A percentile compares a stretch with the other conserved stretches of the same genome.
phyloP scores from a whole-genome alignment of 2,797 vertebrate species.

The Sciaenops ocellatus region DNA sequence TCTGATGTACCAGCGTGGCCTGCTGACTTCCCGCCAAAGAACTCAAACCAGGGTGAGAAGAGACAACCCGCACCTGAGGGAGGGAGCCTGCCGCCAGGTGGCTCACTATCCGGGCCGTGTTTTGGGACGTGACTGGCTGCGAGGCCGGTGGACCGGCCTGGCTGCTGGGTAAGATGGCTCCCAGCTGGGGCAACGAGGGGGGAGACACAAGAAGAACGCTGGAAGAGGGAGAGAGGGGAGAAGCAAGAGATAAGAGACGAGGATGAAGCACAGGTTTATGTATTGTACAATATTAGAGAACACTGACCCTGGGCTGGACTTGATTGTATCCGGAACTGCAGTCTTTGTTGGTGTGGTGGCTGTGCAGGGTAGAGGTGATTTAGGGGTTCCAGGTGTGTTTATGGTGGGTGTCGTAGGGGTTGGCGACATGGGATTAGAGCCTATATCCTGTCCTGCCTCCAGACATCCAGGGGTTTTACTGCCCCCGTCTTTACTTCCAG shows the following conservation, averaged over 20 bases:
- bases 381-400: constrained; percentile 90
- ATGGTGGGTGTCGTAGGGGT: constrained; percentile 85
- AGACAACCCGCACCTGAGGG: constrained; percentile 94
- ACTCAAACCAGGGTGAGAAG: constrained; percentile 87
- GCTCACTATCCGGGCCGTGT: constrained; percentile 85
- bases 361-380: constrained; percentile 88
- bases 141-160: constrained; percentile 82
- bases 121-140: constrained; percentile 85
- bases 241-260: neutral
- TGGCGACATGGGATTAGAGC: constrained; percentile 87
- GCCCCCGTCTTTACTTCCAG: constrained; percentile 90
- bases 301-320: constrained; percentile 90
- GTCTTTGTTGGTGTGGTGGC: constrained; percentile 88
- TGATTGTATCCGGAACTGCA: constrained; percentile 87
- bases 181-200: constrained; percentile 94
- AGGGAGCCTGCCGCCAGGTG: constrained; percentile 88
- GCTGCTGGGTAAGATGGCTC: constrained; percentile 89
- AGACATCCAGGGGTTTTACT: constrained; percentile 83
- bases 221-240: constrained; percentile 10
- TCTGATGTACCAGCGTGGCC: constrained; percentile 86
- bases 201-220: constrained; percentile 96
- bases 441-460: constrained; percentile 84
- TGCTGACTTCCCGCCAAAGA: constrained; percentile 84
- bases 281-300: neutral
- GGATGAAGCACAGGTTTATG: neutral